A percentile compares a stretch with the other conserved stretches of the same genome.
Evolutionary conservation across 2,113 vertebrate genomes (phyloP).

Genomic region (Natator depressus): DNA sequence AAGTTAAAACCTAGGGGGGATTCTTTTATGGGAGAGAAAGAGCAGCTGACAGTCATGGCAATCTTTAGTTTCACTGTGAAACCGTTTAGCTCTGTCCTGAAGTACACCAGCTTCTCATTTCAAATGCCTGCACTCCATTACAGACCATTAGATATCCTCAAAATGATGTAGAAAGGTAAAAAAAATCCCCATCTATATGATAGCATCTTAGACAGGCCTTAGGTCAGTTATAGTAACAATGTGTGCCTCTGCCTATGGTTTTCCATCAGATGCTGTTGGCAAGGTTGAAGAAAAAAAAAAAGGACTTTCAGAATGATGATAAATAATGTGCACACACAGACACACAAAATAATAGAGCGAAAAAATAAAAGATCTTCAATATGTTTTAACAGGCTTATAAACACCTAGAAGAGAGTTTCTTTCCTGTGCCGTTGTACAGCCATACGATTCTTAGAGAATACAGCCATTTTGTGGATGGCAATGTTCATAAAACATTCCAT

Average conservation of each 20-base stretch:
- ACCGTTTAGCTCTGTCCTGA: background rate
- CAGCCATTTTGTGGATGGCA: background rate
- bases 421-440: background rate
- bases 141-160: background rate
- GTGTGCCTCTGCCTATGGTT: accelerated
- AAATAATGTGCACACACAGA: background rate
- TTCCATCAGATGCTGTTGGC: background rate
- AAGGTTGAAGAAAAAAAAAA: background rate
- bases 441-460: background rate
- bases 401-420: background rate
- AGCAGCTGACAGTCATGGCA: background rate
- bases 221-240: background rate
- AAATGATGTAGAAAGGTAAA: background rate
- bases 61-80: background rate
- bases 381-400: background rate
- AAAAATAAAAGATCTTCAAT: background rate
- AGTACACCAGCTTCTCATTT: background rate
- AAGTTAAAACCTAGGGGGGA: background rate
- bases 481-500: background rate
- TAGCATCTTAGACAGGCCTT: background rate
- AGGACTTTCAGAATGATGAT: background rate
- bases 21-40: background rate
- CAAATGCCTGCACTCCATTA: accelerated
- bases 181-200: background rate
- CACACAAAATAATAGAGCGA: background rate